Evolutionary conservation across 2,113 vertebrate genomes (phyloP), one percentile per base, ranked within the genome.

Genomic region (Myotis yumanensis): DNA sequence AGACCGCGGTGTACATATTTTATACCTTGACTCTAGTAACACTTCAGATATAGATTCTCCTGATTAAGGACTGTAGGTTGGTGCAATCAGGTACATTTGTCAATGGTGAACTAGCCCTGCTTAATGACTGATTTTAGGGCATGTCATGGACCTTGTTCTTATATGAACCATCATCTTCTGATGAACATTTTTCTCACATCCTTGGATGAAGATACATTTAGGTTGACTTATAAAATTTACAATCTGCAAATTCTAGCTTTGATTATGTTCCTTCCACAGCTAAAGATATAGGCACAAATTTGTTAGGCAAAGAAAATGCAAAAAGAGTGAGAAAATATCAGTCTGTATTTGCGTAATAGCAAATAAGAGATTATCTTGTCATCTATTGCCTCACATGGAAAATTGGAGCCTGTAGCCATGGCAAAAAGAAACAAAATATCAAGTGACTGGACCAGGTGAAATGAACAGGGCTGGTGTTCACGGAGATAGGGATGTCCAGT

Each of bases 281-380:
- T 75, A 32, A 73, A 76, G 22, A 51, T 75, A 57, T 1, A 89
- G n/a, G 30, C 28, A 20, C 11, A 77, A 64, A 88, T 84, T 93
- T 76, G n/a, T 59, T 37, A 71, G 83, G 76, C 51, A 93, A 95
- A 25, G 40, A 59, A 85, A 81, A 96, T 94, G 68, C 57, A 92
- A 89, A 88, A 80, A 72, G 3, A 66, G n/a, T 73, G 68, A 92
- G 46, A 68, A 25, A 66, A 17, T 94, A 62, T 71, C 25, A 28
- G 62, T 66, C 46, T 57, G 11, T 32, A 40, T 79, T 59, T 96
- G 37, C 37, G 75, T 66, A 48, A 52, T 35, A 35, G 28, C 37
- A 89, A 94, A 92, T 15, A 25, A 57, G 30, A 51, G 12, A 17
- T 43, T 66, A 54, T 62, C 35, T 64, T 76, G 32, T 57, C 10